Conservation (phyloP, 2,113 vertebrate species). For the Misgurnus mizolepis region DNA sequence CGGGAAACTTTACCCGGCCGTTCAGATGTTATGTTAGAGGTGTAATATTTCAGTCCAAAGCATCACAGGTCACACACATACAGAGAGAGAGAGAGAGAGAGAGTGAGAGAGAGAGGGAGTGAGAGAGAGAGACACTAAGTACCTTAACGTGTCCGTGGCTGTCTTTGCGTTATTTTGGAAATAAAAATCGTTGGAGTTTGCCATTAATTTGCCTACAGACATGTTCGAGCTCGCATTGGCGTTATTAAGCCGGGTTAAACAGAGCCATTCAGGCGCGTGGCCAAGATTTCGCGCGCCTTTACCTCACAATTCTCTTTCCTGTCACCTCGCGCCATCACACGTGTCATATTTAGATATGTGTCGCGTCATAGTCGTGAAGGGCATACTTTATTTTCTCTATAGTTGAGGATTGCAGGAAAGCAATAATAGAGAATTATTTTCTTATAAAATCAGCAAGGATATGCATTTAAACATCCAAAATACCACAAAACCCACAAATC, state of each 20-base stretch:
- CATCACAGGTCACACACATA: neutral
- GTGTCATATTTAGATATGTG: constrained; percentile 14
- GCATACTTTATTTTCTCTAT: neutral
- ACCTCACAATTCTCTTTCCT: neutral
- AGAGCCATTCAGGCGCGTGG: neutral
- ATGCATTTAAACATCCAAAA: neutral
- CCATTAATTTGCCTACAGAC: constrained; percentile 11
- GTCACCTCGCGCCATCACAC: neutral
- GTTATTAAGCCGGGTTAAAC: constrained; percentile 22
- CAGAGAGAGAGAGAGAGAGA: too few relatives aligned
- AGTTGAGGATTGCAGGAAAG: neutral
- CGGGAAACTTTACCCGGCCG: neutral
- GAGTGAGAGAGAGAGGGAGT: too few relatives aligned
- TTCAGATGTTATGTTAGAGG: constrained; percentile 20
- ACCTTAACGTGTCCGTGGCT: neutral
- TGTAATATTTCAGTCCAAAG: constrained; percentile 25
- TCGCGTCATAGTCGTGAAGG: constrained; percentile 3
- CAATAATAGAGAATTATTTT: neutral
- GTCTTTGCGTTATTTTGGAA: constrained; percentile 13
- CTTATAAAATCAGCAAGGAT: neutral
- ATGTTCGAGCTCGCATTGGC: constrained; percentile 12
- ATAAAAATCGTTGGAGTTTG: neutral
- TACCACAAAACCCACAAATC: neutral
- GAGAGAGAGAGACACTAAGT: too few relatives aligned
- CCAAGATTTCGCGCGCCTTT: constrained; percentile 14